Evolutionary conservation across 1,140 invertebrate species (phyloP), one percentile per base, ranked within the genome.

Genomic region (Danaus plexippus): DNA sequence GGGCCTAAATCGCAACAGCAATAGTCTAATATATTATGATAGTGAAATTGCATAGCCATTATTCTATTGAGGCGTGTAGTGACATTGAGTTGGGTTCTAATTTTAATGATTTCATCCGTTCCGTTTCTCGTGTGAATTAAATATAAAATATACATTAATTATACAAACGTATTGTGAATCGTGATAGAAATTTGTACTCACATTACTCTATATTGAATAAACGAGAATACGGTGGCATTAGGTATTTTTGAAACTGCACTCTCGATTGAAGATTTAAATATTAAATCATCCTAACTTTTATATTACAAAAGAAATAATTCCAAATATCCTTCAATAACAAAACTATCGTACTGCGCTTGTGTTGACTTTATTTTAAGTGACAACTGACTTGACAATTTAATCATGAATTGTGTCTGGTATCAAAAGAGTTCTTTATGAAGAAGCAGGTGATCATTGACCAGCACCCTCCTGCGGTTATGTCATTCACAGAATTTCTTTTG

Each of bases 1-100:
- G 22, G 22, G 22, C 22, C 7, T 32, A 32, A 32, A 32, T 32
- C 22, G 22, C 22, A 32, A 32, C 22, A 6, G 22, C 22, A 32
- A 32, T 32, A 32, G 22, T 32, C 22, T 32, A 62, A 59, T 64
- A 52, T 43, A 61, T 62, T 44, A 53, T 67, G 57, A 66, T 64
- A 54, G 52, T 47, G 52, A 69, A 75, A 71, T 75, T 70, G 73
- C 65, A 63, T 52, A 43, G 48, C 58, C 58, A 77, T 77, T 77
- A 77, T 77, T 62, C 74, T 71, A 73, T 77, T 73, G 54, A 54
- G 11, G 22, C 18, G 44, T 57, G 50, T 54, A 57, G 56, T 52
- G 56, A 58, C 40, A 43, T 48, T 47, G 56, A 47, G 50, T 49
- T 58, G 56, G 47, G 50, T 42, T 32, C 22, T 32, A 32, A 32